Evolutionary conservation across 2,797 vertebrate genomes (phyloP), one percentile per base, ranked within the genome.

Genomic region (Huso huso): DNA sequence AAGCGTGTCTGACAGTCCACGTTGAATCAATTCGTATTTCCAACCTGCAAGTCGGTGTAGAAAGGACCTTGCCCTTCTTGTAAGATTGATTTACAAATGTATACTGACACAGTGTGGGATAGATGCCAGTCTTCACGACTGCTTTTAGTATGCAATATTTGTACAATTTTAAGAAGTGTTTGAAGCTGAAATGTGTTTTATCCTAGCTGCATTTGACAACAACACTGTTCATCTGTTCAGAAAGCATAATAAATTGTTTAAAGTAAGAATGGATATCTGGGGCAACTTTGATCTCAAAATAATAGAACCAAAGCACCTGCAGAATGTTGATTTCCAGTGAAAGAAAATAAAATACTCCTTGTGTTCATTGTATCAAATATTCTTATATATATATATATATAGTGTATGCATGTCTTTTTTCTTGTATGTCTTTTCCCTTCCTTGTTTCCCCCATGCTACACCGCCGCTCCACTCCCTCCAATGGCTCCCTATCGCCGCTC

Each of bases 11-110:
- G 78, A 76, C 74, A 71, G 69, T 69, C 69, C 67, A 59, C 66
- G 76, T 73, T 66, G 51, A 75, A 79, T 83, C 81, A 76, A 75
- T 82, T 78, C 69, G 63, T 55, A 66, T 61, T 71, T 51, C 72
- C 68, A 57, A 70, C 69, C 66, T 73, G 51, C 57, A 48, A 10
- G 69, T 70, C 65, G 75, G 68, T 51, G 66, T 52, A 13, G 51
- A 61, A 63, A 37, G 37, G 49, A 63, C 50, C 48, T 50, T 67
- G 49, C 2, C 1, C 64, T 74, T 37, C 37, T 77, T 72, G 67
- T 49, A 53, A 73, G 63, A 70, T 66, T 73, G 4, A 66, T 73
- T 71, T 62, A 7, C 37, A 37, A 37, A 7, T 67, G 73, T 11
- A 3, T n/a, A 2, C 12, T 68, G 71, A 61, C 63, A 65, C n/a